Evolutionary conservation across 2,888 invertebrate genomes (phyloP).

Genomic region (Acronicta leporina): DNA sequence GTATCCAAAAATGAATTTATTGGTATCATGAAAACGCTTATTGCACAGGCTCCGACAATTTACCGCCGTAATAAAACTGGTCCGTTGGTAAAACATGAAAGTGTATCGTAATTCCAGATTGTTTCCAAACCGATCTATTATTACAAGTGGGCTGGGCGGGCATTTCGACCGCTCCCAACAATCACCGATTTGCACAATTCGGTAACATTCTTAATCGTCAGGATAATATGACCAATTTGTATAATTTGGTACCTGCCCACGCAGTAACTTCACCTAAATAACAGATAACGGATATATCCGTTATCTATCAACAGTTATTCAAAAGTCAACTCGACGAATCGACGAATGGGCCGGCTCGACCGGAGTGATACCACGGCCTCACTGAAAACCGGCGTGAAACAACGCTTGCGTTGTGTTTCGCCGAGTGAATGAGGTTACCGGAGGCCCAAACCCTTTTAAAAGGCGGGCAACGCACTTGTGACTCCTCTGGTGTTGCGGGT

Average conservation of each 20-base stretch:
- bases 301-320: no score
- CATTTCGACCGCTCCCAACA: constrained; percentile 36
- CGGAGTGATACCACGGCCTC: no score
- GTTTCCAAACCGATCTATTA: constrained; percentile 52
- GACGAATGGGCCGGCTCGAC: no score
- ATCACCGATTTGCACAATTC: constrained; percentile 21
- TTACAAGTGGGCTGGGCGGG: constrained; percentile 20
- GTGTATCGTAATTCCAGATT: constrained; percentile 48
- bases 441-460: no score
- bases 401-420: no score
- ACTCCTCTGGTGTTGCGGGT: no score
- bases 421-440: no score
- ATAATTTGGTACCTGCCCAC: constrained; percentile 20
- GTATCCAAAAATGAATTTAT: constrained; percentile 14
- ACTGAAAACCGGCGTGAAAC: no score
- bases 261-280: constrained; percentile 7
- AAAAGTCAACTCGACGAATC: no score
- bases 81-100: constrained; percentile 51
- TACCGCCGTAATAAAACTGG: constrained; percentile 40
- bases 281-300: no score
- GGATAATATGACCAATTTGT: constrained; percentile 1
- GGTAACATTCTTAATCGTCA: constrained; percentile 23
- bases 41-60: constrained; percentile 35
- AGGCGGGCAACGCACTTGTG: no score
- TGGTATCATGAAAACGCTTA: constrained; percentile 10